phyloP scores from a whole-genome alignment of 2,797 vertebrate genomes.

The Neomorphus geoffroyi region DNA sequence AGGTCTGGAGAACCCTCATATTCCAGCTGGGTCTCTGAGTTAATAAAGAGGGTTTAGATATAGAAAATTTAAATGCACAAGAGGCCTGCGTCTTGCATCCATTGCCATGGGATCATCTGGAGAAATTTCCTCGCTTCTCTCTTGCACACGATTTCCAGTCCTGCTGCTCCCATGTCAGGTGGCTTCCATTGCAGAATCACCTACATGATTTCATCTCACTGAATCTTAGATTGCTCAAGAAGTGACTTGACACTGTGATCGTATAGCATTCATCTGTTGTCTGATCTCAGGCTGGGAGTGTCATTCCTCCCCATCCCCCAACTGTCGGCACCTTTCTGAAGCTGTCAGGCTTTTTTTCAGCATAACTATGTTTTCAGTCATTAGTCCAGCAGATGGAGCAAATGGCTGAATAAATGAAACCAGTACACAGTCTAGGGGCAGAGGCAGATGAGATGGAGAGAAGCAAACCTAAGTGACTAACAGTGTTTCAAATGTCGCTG shows the following conservation, averaged over 20 bases:
- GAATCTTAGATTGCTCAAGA: neutral
- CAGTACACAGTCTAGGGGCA: neutral
- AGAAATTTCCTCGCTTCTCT: neutral
- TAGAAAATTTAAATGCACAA: neutral
- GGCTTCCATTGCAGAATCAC: neutral
- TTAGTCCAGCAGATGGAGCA: slow-evolving; percentile 66
- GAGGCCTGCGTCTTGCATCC: neutral
- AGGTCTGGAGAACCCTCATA: neutral
- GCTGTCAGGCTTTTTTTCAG: neutral
- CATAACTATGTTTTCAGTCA: neutral
- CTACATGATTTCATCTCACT: neutral
- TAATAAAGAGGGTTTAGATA: neutral
- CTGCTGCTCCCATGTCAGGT: neutral
- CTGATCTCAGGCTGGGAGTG: neutral
- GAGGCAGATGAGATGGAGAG: neutral
- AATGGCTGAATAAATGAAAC: slow-evolving; percentile 22
- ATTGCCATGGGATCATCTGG: neutral
- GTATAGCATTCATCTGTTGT: neutral
- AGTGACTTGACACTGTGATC: neutral
- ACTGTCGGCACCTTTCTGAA: neutral
- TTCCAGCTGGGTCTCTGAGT: neutral
- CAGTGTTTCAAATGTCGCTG: accelerated
- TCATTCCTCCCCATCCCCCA: neutral
- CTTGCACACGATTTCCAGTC: neutral
- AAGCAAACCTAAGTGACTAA: neutral